phyloP scores from a whole-genome alignment of 2,797 vertebrate genomes.

The Alectoris magna region DNA sequence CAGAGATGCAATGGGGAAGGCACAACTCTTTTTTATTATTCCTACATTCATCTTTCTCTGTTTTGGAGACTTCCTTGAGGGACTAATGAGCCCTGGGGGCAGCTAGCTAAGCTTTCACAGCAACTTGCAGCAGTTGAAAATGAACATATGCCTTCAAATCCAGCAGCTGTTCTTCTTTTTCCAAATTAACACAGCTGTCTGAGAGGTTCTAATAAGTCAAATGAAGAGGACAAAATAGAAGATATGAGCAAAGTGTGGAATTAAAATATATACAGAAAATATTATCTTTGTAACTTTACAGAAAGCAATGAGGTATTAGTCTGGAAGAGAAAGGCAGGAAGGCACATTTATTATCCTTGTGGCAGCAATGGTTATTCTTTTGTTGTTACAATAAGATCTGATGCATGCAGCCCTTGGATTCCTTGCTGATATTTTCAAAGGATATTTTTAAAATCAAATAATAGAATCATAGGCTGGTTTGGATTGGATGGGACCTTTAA shows the following conservation, averaged over 20 bases:
- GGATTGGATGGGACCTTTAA: too few species aligned
- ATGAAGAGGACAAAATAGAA: background rate
- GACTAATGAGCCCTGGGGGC: background rate
- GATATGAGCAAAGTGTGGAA: background rate
- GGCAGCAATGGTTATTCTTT: background rate
- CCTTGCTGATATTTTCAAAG: background rate
- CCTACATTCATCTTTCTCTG: background rate
- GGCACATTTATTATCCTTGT: background rate
- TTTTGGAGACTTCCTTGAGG: background rate
- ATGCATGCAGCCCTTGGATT: background rate
- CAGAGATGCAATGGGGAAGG: background rate
- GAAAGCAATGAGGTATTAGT: background rate
- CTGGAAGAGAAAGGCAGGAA: background rate
- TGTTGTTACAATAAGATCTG: background rate
- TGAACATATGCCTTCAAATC: slow-evolving; percentile 37
- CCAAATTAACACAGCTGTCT: slow-evolving; percentile 25
- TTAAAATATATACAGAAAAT: background rate
- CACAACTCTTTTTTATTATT: background rate
- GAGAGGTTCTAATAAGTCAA: background rate
- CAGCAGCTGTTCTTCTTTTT: slow-evolving; percentile 41
- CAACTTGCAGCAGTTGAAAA: background rate
- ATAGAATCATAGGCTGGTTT: too few species aligned
- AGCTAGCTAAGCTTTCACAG: slow-evolving; percentile 10
- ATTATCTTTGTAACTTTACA: background rate
- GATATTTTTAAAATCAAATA: background rate